These are phyloP conservation scores for Coregonus ussuriensis DNA, from an alignment of 2,797 vertebrate species.

Conservation along the genomic window DNA sequence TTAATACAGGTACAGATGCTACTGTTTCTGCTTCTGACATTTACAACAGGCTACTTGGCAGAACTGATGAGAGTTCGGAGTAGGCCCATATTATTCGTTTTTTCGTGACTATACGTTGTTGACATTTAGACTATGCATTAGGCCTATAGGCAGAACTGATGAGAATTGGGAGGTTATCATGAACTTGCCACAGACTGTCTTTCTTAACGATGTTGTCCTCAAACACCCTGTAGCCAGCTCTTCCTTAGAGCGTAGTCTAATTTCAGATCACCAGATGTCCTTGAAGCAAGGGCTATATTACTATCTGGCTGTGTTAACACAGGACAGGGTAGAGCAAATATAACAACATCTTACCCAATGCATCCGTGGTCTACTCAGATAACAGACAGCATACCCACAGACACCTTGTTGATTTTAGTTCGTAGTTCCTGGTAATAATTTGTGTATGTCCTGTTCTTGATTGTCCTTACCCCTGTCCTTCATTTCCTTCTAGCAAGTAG, in stretches of 20 bases:
- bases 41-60: background rate
- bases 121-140: too few species aligned
- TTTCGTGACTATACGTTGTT: too few species aligned
- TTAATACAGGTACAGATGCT: too few species aligned
- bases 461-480: background rate
- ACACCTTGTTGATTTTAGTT: too few species aligned
- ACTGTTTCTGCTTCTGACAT: background rate
- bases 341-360: background rate
- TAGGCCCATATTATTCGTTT: too few species aligned
- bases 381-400: too few species aligned
- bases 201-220: background rate
- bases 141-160: too few species aligned
- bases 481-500: background rate
- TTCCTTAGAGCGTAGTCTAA: background rate
- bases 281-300: background rate
- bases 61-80: background rate
- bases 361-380: background rate
- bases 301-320: background rate
- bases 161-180: too few species aligned
- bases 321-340: background rate
- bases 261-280: constrained; percentile 17
- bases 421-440: too few species aligned
- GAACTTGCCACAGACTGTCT: too few species aligned
- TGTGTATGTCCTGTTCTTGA: background rate
- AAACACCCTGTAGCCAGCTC: background rate